Percentiles rank a stretch among this genome's conserved stretches.
phyloP scores from a whole-genome alignment of 2,888 invertebrate genomes.

The Ramazzottius varieornatus region DNA sequence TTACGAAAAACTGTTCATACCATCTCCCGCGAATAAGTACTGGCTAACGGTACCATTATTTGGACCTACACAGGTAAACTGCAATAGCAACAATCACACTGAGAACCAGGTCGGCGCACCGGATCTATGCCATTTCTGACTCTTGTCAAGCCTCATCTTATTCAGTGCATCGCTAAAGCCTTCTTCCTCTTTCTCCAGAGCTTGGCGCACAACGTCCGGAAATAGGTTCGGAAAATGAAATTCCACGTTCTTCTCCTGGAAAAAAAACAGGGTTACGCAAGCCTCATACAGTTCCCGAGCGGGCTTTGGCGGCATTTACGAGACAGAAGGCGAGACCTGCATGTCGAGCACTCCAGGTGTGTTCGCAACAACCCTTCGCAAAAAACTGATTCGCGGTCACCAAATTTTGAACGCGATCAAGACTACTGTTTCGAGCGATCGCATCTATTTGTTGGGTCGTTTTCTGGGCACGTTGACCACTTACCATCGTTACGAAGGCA shows the following conservation, averaged over 20 bases:
- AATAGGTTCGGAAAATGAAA: not conserved
- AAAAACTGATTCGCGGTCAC: too few species aligned
- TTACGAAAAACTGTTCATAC: too few species aligned
- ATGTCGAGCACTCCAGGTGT: too few species aligned
- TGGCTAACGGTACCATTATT: too few species aligned
- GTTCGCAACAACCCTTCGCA: too few species aligned
- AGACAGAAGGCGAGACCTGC: too few species aligned
- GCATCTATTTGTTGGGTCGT: not conserved
- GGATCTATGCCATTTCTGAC: not conserved
- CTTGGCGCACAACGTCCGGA: not conserved
- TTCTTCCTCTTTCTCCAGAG: not conserved
- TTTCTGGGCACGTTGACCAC: not conserved
- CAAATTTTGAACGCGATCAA: not conserved
- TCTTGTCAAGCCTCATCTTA: not conserved
- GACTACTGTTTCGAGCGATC: too few species aligned
- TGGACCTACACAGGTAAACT: not conserved
- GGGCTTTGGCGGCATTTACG: too few species aligned
- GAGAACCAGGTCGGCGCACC: constrained; percentile 3
- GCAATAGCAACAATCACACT: not conserved
- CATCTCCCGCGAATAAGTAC: too few species aligned
- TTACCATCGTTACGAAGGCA: not conserved
- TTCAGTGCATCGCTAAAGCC: not conserved
- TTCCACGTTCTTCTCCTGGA: not conserved
- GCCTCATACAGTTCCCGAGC: too few species aligned
- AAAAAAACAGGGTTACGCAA: too few species aligned